Evolutionary conservation across 2,797 vertebrate genomes (phyloP), one percentile per base, ranked within the genome.

Genomic region (Hybognathus amarus): DNA sequence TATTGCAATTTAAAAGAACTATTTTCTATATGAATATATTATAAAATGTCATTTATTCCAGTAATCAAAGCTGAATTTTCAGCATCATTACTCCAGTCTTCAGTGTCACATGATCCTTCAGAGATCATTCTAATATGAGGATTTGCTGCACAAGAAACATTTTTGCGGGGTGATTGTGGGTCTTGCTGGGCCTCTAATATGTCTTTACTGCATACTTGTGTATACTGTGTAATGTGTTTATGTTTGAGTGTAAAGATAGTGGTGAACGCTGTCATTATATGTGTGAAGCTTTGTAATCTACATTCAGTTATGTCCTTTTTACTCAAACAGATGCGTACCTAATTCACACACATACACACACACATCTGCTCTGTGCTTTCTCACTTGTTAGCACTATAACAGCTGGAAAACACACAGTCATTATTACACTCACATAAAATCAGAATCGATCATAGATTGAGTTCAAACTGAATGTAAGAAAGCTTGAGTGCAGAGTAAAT

Each of bases 211-310:
- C 61, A 76, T 83, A 56, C 47, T 73, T 82, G 42, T 38, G 40
- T 20, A 40, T 64, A 33, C 40, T 47, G 40, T 30, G 56, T 78
- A 64, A 64, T 78, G 76, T 78, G 24, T 73, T 50, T 79, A 67
- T 79, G 77, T 13, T 45, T 33, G 63, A 59, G 52, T 59, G 52
- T 80, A 59, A 80, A 71, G 67, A 36, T 27, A 50, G 17, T 75
- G 27, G 17, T 33, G 63, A 68, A 68, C 2, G 9, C 63, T 83
- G 24, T 83, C 63, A 83, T 83, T 83, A 83, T 33, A 59, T 27
- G 42, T n/a, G n/a, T 45, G 33, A 76, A 76, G 80, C 47, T 83
- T 76, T 76, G 61, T 75, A 27, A 67, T 67, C 80, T 76, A 40
- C 59, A 75, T 75, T 75, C 47, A 75, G 71, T 82, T 67, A 64